These are phyloP conservation scores for Micromesistius poutassou DNA, from an alignment of 2,797 vertebrate species.

Conservation along the genomic window DNA sequence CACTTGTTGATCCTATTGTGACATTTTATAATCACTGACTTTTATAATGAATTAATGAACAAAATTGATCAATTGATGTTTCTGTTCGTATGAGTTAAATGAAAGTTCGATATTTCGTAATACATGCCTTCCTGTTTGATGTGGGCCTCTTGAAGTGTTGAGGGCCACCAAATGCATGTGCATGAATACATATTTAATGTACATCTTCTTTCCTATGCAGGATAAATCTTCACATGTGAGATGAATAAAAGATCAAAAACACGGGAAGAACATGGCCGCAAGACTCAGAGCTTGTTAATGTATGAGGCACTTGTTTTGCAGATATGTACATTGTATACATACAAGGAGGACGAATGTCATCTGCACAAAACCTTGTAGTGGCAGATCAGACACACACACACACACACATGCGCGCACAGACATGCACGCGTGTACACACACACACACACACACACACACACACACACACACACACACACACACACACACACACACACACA, in stretches of 20 bases:
- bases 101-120: background rate
- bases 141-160: background rate
- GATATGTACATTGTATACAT: background rate
- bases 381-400: background rate
- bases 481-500: conserved; percentile 3
- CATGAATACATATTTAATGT: background rate
- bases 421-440: background rate
- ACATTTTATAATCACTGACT: background rate
- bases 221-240: background rate
- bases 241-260: background rate
- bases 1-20: background rate
- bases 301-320: background rate
- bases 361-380: background rate
- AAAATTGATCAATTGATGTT: background rate
- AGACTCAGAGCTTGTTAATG: background rate
- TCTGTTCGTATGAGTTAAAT: background rate
- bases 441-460: background rate
- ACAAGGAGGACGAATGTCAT: background rate
- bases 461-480: conserved; percentile 1
- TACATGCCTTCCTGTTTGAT: background rate
- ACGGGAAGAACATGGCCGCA: background rate
- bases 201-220: background rate
- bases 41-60: background rate
- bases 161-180: background rate
- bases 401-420: background rate